Evolutionary conservation across 92 coral and sea anemone species (phyloP), one percentile per base, ranked within the genome.

Genomic region (Metridium senile): DNA sequence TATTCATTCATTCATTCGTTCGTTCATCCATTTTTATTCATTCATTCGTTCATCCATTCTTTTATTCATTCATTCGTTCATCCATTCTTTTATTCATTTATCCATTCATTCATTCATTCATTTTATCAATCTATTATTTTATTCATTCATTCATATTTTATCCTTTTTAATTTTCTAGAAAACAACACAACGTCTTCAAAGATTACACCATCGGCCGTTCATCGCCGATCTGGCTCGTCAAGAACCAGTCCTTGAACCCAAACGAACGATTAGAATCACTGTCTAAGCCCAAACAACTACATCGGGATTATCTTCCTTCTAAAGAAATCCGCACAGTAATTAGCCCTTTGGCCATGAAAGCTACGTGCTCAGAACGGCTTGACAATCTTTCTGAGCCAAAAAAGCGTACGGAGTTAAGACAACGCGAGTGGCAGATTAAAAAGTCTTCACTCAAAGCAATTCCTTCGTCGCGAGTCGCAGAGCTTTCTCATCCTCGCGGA

Each of bases 181-280:
- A 81, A 68, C 98, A 92, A 34, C 85, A 81, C 66, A 92, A 89
- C 59, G 84, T 92, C 7, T 91, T 84, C 52, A 79, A 87, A 62
- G 98, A 92, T 72, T 94, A 72, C 64, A 74, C 97, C 26, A 92
- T 92, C 61, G 97, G 97, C 11, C 97, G 98, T 1, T 82, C 95
- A 0, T 89, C 98, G 3, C 97, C 97, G 21, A 90, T 92, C 23
- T 94, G 98, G 98, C 49, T 33, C 17, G 89, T 92, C 21, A 92
- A 81, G 63, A 68, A 76, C 13, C 95, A 88, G 0, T 86, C 94
- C 1, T 47, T 65, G 74, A 68, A 76, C 4, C 71, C 90, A 3
- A 87, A 66, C 63, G 85, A 76, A 18, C 91, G 92, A 10, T 69
- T 93, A 21, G 20, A 27, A 1, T 61, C 71, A 11, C 82, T 96